Evolutionary conservation across 2,113 vertebrate species (phyloP).

Genomic region (Pseudorhombus dupliciocellatus): DNA sequence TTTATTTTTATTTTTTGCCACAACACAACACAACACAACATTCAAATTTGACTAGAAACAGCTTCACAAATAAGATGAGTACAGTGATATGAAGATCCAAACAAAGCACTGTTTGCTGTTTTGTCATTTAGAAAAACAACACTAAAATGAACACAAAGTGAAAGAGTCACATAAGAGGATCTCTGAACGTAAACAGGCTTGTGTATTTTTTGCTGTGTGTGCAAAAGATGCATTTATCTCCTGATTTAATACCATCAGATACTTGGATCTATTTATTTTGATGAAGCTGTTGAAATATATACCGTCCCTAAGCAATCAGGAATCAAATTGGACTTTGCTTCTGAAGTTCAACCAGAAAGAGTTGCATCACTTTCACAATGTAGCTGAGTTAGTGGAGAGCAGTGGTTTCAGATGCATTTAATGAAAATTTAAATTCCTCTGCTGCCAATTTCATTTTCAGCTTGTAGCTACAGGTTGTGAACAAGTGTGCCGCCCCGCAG

Average conservation of each 20-base stretch:
- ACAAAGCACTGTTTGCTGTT: neutral
- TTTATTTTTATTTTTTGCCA: too few relatives aligned
- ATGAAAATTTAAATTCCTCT: neutral
- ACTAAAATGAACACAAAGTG: too few relatives aligned
- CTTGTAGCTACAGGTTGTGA: conserved; percentile 1
- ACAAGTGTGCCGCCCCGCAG: neutral
- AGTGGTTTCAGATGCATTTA: neutral
- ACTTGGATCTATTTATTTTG: too few relatives aligned
- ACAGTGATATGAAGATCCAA: neutral
- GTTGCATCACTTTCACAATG: neutral
- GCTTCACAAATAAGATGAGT: neutral
- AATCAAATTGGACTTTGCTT: neutral
- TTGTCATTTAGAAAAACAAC: neutral
- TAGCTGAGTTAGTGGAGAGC: neutral
- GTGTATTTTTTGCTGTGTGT: neutral
- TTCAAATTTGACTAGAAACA: too few relatives aligned
- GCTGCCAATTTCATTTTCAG: neutral
- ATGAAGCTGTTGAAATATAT: neutral
- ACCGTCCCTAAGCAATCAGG: neutral
- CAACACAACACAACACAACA: too few relatives aligned
- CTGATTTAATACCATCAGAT: too few relatives aligned
- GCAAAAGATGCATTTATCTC: too few relatives aligned
- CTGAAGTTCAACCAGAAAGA: neutral
- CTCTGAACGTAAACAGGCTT: neutral
- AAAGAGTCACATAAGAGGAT: neutral